phyloP scores from a whole-genome alignment of 2,888 invertebrate genomes.

The Callinectes sapidus region DNA sequence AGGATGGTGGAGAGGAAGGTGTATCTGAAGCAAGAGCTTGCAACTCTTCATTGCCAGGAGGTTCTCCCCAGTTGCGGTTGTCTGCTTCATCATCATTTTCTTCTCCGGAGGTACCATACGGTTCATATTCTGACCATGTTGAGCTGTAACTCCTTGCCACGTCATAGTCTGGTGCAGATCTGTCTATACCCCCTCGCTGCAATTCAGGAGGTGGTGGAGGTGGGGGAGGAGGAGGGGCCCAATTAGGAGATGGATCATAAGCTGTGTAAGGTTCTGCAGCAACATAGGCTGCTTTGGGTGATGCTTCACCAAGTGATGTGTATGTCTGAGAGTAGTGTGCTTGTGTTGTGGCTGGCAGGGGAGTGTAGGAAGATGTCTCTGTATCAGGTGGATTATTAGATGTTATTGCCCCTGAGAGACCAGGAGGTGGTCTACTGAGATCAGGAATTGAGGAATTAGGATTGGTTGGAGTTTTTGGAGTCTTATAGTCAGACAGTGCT shows the following conservation, averaged over 20 bases:
- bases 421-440: slow-evolving; percentile 63
- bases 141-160: slow-evolving; percentile 41
- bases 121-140: slow-evolving; percentile 59
- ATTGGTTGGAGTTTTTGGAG: slow-evolving; percentile 44
- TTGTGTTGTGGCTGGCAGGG: slow-evolving; percentile 40
- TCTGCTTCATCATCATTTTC: slow-evolving; percentile 62
- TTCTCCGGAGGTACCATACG: slow-evolving; percentile 41
- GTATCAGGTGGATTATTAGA: slow-evolving; percentile 52
- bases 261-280: slow-evolving; percentile 40
- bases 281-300: slow-evolving; percentile 52
- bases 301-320: slow-evolving; percentile 20
- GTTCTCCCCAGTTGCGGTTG: slow-evolving; percentile 72
- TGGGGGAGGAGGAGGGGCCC: slow-evolving; percentile 59
- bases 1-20: slow-evolving; percentile 58
- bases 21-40: slow-evolving; percentile 55
- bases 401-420: slow-evolving; percentile 61
- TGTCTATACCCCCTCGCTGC: neutral
- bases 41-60: slow-evolving; percentile 71
- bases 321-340: slow-evolving; percentile 56
- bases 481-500: slow-evolving; percentile 36
- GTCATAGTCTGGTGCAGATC: slow-evolving; percentile 52
- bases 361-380: slow-evolving; percentile 49
- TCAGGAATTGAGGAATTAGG: slow-evolving; percentile 58
- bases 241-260: slow-evolving; percentile 44
- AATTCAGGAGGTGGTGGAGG: slow-evolving; percentile 55